Evolutionary conservation across 2,113 vertebrate genomes (phyloP).

Genomic region (Mustelus asterias): DNA sequence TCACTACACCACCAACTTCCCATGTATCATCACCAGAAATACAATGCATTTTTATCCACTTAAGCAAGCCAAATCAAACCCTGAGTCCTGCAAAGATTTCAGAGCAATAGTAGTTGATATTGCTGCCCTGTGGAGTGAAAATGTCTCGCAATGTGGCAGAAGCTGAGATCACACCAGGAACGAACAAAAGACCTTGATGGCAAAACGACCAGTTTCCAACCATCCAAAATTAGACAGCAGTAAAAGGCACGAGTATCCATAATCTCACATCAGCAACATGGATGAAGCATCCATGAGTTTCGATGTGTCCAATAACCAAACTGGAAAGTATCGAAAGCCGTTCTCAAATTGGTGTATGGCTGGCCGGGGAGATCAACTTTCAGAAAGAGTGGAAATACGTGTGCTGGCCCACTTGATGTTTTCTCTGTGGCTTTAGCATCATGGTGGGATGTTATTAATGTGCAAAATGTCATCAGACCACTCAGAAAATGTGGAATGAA

Average conservation of each 20-base stretch:
- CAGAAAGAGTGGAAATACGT: background rate
- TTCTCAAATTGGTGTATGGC: background rate
- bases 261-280: background rate
- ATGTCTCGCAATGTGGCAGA: background rate
- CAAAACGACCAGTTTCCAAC: no score
- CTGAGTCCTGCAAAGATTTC: background rate
- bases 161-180: background rate
- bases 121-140: background rate
- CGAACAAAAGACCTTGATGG: background rate
- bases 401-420: background rate
- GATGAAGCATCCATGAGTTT: background rate
- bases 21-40: no score
- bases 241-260: background rate
- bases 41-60: no score
- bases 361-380: background rate
- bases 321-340: background rate
- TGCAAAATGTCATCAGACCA: background rate
- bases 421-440: background rate
- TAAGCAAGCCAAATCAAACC: no score
- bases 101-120: background rate
- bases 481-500: background rate
- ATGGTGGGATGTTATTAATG: background rate
- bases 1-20: no score
- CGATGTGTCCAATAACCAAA: background rate
- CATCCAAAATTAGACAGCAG: background rate